Conservation (phyloP, 35 echinoderm and acorn worm genomes). For the Heliocidaris tuberculata region DNA sequence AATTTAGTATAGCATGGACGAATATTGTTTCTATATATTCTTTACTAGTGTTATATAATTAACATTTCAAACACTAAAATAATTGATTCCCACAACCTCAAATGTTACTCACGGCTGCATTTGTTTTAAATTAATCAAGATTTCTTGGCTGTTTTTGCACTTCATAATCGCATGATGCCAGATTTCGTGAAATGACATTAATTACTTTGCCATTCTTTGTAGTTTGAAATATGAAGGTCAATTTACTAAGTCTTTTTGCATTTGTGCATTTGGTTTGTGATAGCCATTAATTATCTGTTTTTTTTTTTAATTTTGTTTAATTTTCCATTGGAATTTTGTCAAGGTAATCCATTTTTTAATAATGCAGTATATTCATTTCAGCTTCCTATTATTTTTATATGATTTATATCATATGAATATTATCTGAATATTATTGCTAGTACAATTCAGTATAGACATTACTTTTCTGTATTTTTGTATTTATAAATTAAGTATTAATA, state of each 20-base stretch:
- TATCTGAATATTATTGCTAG: no score
- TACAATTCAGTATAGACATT: no score
- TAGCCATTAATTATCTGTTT: background rate
- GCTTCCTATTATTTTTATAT: no score
- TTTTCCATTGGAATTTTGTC: background rate
- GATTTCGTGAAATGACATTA: background rate
- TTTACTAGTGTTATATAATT: background rate
- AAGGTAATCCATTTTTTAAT: background rate
- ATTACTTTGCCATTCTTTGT: background rate
- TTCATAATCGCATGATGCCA: background rate
- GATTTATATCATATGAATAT: no score
- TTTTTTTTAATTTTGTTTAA: background rate
- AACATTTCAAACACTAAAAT: no score
- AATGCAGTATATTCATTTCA: background rate
- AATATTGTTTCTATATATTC: background rate
- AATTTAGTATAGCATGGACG: background rate
- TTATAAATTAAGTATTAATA: background rate
- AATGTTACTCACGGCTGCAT: background rate
- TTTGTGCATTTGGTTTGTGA: background rate
- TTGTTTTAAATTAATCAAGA: background rate
- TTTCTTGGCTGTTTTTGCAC: background rate
- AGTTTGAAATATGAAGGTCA: background rate
- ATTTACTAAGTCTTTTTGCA: background rate
- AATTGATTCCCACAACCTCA: background rate
- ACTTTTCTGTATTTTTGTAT: no score